Evolutionary conservation across 1,140 invertebrate species (phyloP).

Genomic region (Temnothorax curvispinosus): DNA sequence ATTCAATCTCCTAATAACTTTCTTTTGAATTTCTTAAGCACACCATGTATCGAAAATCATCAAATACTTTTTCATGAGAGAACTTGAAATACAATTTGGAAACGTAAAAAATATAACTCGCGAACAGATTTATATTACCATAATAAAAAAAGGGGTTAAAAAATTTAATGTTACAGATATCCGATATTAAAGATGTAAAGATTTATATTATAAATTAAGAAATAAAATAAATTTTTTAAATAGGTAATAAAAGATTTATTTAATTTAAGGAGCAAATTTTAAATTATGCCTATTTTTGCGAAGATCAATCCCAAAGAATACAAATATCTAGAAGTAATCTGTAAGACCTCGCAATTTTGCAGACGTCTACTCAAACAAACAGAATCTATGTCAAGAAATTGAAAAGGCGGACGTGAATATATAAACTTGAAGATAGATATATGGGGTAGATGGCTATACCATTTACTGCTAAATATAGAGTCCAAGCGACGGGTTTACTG

Average conservation of each 20-base stretch:
- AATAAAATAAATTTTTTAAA: background rate
- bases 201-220: background rate
- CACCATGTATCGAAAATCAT: background rate
- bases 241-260: background rate
- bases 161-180: background rate
- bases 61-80: background rate
- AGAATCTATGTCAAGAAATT: background rate
- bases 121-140: background rate
- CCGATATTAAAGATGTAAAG: background rate
- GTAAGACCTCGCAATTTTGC: background rate
- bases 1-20: background rate
- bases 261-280: background rate
- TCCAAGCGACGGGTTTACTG: constrained; percentile 22
- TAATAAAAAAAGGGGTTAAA: background rate
- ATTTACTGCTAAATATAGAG: constrained; percentile 55
- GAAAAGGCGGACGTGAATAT: background rate
- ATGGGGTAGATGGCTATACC: background rate
- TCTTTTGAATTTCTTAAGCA: background rate
- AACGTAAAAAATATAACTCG: background rate
- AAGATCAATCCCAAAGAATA: background rate
- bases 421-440: constrained; percentile 25
- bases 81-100: background rate
- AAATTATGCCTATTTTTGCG: background rate
- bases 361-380: background rate
- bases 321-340: background rate